These are phyloP conservation scores for Diorhabda carinulata DNA, from an alignment of 1,140 invertebrate species.

Conservation along the genomic window DNA sequence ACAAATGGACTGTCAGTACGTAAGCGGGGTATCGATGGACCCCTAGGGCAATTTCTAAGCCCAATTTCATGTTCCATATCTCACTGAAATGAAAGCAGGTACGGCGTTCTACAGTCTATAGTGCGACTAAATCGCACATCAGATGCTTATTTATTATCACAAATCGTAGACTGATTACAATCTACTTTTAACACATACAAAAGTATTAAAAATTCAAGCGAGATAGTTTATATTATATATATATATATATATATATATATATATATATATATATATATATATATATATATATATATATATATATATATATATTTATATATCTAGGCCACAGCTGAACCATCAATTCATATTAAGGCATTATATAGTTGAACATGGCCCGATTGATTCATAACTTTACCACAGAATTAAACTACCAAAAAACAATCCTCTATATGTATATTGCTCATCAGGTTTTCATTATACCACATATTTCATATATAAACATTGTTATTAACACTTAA, in stretches of 20 bases:
- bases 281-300: too few relatives aligned
- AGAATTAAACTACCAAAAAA: too few relatives aligned
- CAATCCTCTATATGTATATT: too few relatives aligned
- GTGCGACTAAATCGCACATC: slow-evolving; percentile 36
- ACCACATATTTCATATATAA: too few relatives aligned
- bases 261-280: too few relatives aligned
- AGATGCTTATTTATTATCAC: slow-evolving; percentile 43
- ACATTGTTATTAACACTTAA: too few relatives aligned
- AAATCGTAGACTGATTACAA: slow-evolving; percentile 39
- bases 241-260: slow-evolving; percentile 6
- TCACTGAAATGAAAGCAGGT: slow-evolving; percentile 41
- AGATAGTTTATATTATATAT: slow-evolving; percentile 5
- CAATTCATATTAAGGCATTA: slow-evolving; percentile 18
- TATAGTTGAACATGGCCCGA: neutral
- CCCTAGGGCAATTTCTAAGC: slow-evolving; percentile 7
- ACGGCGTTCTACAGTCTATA: slow-evolving; percentile 42
- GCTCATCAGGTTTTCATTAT: too few relatives aligned
- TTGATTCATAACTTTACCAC: neutral
- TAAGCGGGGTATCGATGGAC: slow-evolving; percentile 14
- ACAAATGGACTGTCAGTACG: slow-evolving; percentile 43
- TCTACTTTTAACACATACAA: slow-evolving; percentile 42
- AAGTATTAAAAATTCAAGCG: slow-evolving; percentile 41
- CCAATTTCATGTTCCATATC: slow-evolving; percentile 29
- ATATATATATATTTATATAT: slow-evolving; percentile 6
- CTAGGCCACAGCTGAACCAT: slow-evolving; percentile 22